Conservation (phyloP, 2,888 invertebrate species). For the Therioaphis trifolii region DNA sequence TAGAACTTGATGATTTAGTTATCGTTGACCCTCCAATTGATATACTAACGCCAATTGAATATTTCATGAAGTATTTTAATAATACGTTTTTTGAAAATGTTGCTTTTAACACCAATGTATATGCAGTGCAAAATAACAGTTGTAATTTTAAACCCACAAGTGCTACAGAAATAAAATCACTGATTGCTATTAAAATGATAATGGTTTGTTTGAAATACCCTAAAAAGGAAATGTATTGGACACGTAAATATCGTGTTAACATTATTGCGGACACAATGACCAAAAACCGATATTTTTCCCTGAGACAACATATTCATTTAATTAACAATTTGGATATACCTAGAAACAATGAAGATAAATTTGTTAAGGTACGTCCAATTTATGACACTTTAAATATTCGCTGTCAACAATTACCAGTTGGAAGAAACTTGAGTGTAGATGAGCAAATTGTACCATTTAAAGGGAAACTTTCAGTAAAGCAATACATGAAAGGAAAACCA, state of each 20-base stretch:
- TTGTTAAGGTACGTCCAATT: too few species aligned
- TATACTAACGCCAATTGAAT: background rate
- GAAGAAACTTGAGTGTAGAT: constrained; percentile 7
- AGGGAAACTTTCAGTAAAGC: constrained; percentile 8
- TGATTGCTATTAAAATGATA: background rate
- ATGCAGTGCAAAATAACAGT: too few species aligned
- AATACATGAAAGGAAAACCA: background rate
- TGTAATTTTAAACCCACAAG: background rate
- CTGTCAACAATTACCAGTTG: constrained; percentile 2
- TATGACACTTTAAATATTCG: too few species aligned
- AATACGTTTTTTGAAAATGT: too few species aligned
- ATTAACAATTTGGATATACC: too few species aligned
- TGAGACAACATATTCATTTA: too few species aligned
- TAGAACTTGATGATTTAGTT: constrained; percentile 9
- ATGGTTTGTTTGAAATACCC: constrained; percentile 1
- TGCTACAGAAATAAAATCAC: background rate
- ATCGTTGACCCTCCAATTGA: background rate
- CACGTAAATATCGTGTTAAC: background rate
- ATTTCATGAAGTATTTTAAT: too few species aligned
- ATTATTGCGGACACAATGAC: background rate
- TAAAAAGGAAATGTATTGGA: constrained; percentile 3
- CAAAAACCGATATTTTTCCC: constrained; percentile 6
- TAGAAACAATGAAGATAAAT: too few species aligned
- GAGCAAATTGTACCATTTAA: constrained; percentile 27
- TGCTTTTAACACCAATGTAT: too few species aligned